Conservation (phyloP, 2,888 invertebrate species). For the Meiosimyza platycephala region DNA sequence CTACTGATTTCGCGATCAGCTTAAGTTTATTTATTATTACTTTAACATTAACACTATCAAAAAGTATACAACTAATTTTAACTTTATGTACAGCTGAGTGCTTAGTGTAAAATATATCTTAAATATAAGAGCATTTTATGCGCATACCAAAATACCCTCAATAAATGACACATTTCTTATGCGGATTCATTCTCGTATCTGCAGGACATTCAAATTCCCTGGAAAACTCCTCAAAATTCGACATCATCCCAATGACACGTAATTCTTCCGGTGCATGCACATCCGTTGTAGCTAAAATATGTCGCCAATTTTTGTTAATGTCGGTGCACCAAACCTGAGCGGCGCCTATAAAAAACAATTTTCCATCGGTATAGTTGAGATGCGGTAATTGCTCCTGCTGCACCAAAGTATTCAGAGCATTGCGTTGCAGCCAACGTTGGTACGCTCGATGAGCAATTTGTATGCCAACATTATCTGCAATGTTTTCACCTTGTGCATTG, state of each 20-base stretch:
- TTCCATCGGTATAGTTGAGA: slow-evolving; percentile 52
- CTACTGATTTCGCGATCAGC: no score
- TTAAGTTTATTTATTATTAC: no score
- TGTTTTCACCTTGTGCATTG: slow-evolving; percentile 55
- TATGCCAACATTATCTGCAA: slow-evolving; percentile 62
- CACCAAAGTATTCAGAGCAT: slow-evolving; percentile 32
- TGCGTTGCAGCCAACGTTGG: slow-evolving; percentile 51
- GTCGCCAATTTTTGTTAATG: slow-evolving; percentile 41
- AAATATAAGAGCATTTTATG: no score
- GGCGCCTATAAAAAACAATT: slow-evolving; percentile 60
- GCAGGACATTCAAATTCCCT: slow-evolving; percentile 53
- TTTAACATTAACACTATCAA: no score
- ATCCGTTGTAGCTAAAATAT: slow-evolving; percentile 40
- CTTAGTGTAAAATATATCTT: no score
- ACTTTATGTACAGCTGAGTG: no score
- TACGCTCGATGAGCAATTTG: slow-evolving; percentile 60
- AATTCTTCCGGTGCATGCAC: slow-evolving; percentile 54
- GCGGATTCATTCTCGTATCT: slow-evolving; percentile 58
- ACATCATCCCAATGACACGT: slow-evolving; percentile 56
- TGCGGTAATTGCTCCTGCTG: slow-evolving; percentile 52
- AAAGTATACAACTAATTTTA: no score
- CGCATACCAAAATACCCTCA: slow-evolving; percentile 36
- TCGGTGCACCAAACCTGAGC: slow-evolving; percentile 54
- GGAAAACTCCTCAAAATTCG: slow-evolving; percentile 56
- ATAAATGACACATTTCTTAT: slow-evolving; percentile 56